Base-by-base conservation (phyloP, 1,140 invertebrate species). In the Hycleus cichorii region DNA sequence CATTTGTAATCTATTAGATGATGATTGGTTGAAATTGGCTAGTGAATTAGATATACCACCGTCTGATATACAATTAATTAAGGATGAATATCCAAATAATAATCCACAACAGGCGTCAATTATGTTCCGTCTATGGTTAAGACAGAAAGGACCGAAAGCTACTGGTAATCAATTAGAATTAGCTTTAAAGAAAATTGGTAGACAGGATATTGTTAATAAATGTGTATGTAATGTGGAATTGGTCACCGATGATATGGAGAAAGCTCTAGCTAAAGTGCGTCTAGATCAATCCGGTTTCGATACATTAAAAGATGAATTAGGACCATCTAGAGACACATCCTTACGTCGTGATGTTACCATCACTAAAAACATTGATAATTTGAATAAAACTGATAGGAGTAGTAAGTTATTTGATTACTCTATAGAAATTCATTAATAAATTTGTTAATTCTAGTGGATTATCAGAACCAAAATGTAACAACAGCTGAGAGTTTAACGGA, bases 211-310 rank as follows among this genome's bases (percentile, higher is more conserved):
- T 48, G 85, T 91, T 3, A 82, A 84, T 53, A 84, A 87, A 66
- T 92, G 89, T 72, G 90, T 93, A 68, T 86, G 85, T 65, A 90
- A 91, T 68, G 80, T 91, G 3, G 86, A 89, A 69, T 72, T 84
- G 27, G 85, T 90, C 0, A 89, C 87, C 1, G 87, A 92, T 74
- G 85, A 89, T 65, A 81, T 87, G 47, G 90, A 93, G 69, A 83
- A 83, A 73, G 86, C 85, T 26, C 80, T 89, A 12, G 88, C 89
- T 4, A 86, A 86, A 72, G 82, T 84, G 39, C 81, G 85, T 64
- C 77, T 90, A 49, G 87, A 89, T 74, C 86, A 89, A 66, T 85
- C 86, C 68, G 86, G 85, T 60, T 89, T 89, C 74, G 86, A 89
- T 70, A 81, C 80, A 47, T 75, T 90, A 39, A 86, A 83, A 67